A percentile compares a stretch with the other conserved stretches of the same genome.
These are phyloP conservation scores for Eubucco bourcierii DNA, from an alignment of 2,113 vertebrate species.

Conservation along the genomic window DNA sequence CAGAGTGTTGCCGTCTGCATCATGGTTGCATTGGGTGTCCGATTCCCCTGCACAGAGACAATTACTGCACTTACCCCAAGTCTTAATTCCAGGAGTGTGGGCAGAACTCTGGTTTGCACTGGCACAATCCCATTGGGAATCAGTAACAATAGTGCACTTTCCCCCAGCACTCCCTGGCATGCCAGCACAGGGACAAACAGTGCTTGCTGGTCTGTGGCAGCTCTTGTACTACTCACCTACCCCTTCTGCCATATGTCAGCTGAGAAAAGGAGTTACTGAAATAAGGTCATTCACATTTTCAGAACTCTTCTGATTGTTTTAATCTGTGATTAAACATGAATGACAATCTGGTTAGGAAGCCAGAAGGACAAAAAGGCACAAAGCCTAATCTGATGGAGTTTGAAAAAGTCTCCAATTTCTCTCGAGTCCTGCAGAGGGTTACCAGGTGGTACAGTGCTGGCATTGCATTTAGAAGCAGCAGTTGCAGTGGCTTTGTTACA, in stretches of 20 bases:
- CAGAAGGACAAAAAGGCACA: not conserved
- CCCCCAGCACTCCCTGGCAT: rapidly evolving
- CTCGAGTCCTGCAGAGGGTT: not conserved
- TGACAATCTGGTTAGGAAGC: rapidly evolving
- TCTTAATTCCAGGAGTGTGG: not conserved
- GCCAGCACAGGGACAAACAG: rapidly evolving
- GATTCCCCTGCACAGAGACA: rapidly evolving
- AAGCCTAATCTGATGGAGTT: not conserved
- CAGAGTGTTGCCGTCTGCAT: too few relatives aligned
- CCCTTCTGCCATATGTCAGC: not conserved
- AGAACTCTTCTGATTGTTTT: not conserved
- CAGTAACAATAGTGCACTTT: not conserved
- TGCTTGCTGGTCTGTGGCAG: rapidly evolving
- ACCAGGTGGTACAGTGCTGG: not conserved
- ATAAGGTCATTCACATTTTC: not conserved
- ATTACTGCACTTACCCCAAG: rapidly evolving
- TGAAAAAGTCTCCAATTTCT: not conserved
- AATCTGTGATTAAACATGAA: not conserved
- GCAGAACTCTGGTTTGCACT: not conserved
- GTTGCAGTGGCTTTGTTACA: rapidly evolving
- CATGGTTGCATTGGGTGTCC: rapidly evolving
- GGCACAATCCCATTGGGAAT: not conserved
- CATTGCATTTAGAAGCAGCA: not conserved
- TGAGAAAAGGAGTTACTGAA: not conserved
- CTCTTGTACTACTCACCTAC: not conserved